Evolutionary conservation across 2,888 invertebrate species (phyloP).

Genomic region (Tenthredo scrophulariae): DNA sequence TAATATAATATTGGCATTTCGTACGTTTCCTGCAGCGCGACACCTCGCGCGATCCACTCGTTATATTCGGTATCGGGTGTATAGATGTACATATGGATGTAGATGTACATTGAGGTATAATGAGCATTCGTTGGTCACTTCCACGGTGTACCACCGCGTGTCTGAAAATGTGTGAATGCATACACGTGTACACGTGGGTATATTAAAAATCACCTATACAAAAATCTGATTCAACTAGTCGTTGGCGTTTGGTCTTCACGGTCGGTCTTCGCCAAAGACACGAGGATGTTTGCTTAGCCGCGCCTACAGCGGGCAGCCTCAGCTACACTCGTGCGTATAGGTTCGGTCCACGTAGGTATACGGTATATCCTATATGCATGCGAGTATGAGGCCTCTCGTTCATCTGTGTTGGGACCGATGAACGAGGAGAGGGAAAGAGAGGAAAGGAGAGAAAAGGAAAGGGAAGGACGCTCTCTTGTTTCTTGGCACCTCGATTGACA

Average conservation of each 20-base stretch:
- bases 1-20: conserved; percentile 43
- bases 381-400: neutral
- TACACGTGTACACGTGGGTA: neutral
- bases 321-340: neutral
- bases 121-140: neutral
- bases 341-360: neutral
- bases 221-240: conserved; percentile 46
- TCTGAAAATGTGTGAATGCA: too few species aligned
- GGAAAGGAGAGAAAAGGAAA: neutral
- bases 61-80: conserved; percentile 44
- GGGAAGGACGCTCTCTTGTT: conserved; percentile 63
- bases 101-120: neutral
- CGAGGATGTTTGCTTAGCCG: conserved; percentile 77
- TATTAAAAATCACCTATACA: neutral
- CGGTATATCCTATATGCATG: neutral
- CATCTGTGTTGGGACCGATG: neutral
- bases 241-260: neutral
- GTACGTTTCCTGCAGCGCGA: conserved; percentile 29
- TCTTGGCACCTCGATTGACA: conserved; percentile 74
- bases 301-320: conserved; percentile 69
- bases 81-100: neutral
- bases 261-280: conserved; percentile 66
- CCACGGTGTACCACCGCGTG: too few species aligned
- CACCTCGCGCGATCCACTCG: conserved; percentile 5
- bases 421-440: neutral